Evolutionary conservation across 2,888 invertebrate genomes (phyloP), one percentile per base, ranked within the genome.

Genomic region (Coecobrya sp.): DNA sequence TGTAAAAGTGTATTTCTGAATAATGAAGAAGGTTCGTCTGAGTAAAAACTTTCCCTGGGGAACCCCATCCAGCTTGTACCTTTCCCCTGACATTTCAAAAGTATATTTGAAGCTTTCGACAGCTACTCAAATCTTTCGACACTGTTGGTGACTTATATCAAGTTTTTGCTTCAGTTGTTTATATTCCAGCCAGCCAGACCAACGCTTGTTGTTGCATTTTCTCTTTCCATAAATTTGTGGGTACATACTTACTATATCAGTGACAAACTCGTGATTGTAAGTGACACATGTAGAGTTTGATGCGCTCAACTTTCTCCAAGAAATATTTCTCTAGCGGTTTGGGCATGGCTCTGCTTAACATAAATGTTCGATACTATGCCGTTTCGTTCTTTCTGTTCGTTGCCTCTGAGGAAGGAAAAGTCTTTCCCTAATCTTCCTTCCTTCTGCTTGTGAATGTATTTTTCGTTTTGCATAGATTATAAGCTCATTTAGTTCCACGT

Each of bases 401-500:
- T 42, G 42, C 73, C 19, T 42, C 7, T 19, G 25, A 73, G 25
- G 11, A 42, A 73, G 42, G 30, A 16, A 73, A 55, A 59, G 16
- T 76, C 87, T 55, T 62, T 79, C 22, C 27, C n/a, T 59, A 76
- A n/a, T 76, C 76, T 42, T 42, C 76, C 62, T 45, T 62, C 42
- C 59, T 76, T 76, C 45, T 76, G 10, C 22, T 11, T 45, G 10
- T 16, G 68, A 76, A 55, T 30, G 73, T 76, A n/a, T n/a, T n/a
- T n/a, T n/a, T n/a, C n/a, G n/a, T 87, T 86, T 45, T n/a, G 30
- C 88, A 79, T 52, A 88, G 88, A 88, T 81, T 88, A 87, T 76
- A 81, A 88, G 81, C 81, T 88, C 81, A 88, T 81, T 88, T 88
- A 62, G 81, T 81, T 88, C 81, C 88, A 88, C 81, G 65, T 81